Evolutionary conservation across 2,888 invertebrate species (phyloP).

Genomic region (Autographa gamma): DNA sequence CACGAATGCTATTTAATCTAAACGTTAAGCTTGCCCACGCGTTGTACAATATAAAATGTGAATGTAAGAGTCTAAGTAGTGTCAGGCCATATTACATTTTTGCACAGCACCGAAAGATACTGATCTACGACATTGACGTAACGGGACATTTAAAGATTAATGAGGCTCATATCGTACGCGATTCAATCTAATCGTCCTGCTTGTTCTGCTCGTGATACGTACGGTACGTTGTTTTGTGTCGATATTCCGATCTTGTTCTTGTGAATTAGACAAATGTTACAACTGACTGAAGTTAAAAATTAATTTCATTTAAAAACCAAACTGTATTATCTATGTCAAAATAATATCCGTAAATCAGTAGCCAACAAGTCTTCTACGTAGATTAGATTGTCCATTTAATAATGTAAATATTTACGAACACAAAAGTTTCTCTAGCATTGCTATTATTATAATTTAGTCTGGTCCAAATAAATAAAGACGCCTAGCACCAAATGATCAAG

Average conservation of each 20-base stretch:
- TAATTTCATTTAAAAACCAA: slow-evolving; percentile 8
- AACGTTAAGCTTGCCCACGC: slow-evolving; percentile 48
- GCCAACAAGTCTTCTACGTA: too few species aligned
- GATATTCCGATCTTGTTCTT: slow-evolving; percentile 66
- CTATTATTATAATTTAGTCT: not conserved
- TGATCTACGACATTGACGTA: slow-evolving; percentile 70
- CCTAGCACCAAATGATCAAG: not conserved
- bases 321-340: not conserved
- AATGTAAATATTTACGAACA: not conserved
- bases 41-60: slow-evolving; percentile 39
- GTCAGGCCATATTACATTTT: slow-evolving; percentile 53
- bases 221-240: slow-evolving; percentile 57
- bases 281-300: slow-evolving; percentile 5
- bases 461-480: not conserved
- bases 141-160: slow-evolving; percentile 79
- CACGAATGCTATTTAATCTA: slow-evolving; percentile 29
- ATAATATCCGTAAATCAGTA: not conserved
- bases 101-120: slow-evolving; percentile 57
- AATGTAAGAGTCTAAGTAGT: slow-evolving; percentile 37
- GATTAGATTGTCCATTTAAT: too few species aligned
- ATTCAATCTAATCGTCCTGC: slow-evolving; percentile 66
- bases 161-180: slow-evolving; percentile 66
- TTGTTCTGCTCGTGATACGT: slow-evolving; percentile 50
- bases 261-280: slow-evolving; percentile 31
- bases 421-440: not conserved